phyloP scores from a whole-genome alignment of 2,888 invertebrate species.

The Itoplectis maculator region DNA sequence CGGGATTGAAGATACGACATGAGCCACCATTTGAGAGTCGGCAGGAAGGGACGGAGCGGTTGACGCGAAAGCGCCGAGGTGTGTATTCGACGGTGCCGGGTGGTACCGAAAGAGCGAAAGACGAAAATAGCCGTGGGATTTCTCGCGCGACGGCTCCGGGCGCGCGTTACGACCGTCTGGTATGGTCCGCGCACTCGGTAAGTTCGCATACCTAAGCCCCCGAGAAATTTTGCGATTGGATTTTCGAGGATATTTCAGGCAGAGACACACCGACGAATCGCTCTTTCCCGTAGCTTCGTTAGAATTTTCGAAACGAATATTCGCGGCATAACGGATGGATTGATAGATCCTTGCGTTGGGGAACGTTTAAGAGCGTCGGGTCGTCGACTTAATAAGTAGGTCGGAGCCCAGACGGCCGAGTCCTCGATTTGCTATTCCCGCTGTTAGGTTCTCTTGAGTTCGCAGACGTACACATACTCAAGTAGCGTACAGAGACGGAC shows the following conservation, averaged over 20 bases:
- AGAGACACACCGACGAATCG: slow-evolving; percentile 28
- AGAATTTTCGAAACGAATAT: slow-evolving; percentile 25
- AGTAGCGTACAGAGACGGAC: neutral
- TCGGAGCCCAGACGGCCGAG: slow-evolving; percentile 49
- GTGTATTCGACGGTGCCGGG: slow-evolving; percentile 32
- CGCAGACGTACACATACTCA: neutral
- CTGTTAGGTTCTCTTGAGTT: slow-evolving; percentile 50
- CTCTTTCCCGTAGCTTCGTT: slow-evolving; percentile 26
- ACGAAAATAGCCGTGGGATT: slow-evolving; percentile 57
- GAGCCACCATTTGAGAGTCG: neutral
- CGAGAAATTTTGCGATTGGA: too few relatives aligned
- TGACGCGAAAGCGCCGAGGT: slow-evolving; percentile 32
- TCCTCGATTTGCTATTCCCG: slow-evolving; percentile 49
- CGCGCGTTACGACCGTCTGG: slow-evolving; percentile 49
- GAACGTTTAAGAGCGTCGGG: slow-evolving; percentile 33
- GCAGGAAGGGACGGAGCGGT: slow-evolving; percentile 21
- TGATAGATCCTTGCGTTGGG: slow-evolving; percentile 39
- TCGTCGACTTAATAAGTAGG: slow-evolving; percentile 57
- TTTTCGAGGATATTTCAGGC: slow-evolving; percentile 21
- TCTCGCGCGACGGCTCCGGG: slow-evolving; percentile 30
- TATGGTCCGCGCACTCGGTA: slow-evolving; percentile 13
- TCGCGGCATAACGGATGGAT: slow-evolving; percentile 29
- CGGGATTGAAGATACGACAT: neutral
- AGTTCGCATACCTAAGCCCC: slow-evolving; percentile 24
- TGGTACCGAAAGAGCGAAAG: slow-evolving; percentile 40